phyloP scores from a whole-genome alignment of 2,888 invertebrate species.

The Crematogaster levior region DNA sequence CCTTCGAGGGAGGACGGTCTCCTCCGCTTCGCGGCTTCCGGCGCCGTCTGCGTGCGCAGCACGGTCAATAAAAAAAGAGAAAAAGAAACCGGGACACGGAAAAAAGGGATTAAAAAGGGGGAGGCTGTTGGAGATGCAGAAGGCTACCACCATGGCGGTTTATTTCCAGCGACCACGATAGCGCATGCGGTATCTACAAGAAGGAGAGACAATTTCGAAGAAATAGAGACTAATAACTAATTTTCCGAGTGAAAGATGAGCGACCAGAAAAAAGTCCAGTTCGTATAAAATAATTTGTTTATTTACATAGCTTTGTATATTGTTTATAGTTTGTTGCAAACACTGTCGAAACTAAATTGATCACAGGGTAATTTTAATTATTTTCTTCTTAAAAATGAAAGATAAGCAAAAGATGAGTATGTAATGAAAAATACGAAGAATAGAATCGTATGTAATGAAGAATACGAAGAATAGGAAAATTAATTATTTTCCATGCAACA shows the following conservation, averaged over 20 bases:
- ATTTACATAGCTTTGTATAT: no score
- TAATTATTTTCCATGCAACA: neutral
- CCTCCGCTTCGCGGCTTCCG: constrained; percentile 79
- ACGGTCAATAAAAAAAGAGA: constrained; percentile 76
- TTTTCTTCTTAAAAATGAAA: neutral
- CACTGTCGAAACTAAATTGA: no score
- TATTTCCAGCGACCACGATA: constrained; percentile 85
- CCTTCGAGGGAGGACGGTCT: constrained; percentile 18
- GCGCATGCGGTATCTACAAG: constrained; percentile 86
- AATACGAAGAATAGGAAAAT: neutral
- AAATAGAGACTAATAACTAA: neutral
- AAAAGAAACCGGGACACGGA: constrained; percentile 67
- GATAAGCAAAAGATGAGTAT: neutral
- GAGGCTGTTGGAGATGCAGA: constrained; percentile 40
- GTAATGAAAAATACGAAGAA: no score
- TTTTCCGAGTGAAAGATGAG: constrained; percentile 15
- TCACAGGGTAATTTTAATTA: neutral
- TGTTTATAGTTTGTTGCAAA: no score
- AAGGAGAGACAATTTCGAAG: constrained; percentile 80
- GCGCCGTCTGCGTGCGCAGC: constrained; percentile 82
- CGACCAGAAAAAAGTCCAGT: neutral
- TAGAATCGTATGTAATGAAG: neutral
- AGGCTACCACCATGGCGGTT: constrained; percentile 83
- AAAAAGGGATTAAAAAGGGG: constrained; percentile 57
- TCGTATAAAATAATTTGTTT: neutral